phyloP scores from a whole-genome alignment of 2,113 vertebrate genomes.

The Salvator merianae region DNA sequence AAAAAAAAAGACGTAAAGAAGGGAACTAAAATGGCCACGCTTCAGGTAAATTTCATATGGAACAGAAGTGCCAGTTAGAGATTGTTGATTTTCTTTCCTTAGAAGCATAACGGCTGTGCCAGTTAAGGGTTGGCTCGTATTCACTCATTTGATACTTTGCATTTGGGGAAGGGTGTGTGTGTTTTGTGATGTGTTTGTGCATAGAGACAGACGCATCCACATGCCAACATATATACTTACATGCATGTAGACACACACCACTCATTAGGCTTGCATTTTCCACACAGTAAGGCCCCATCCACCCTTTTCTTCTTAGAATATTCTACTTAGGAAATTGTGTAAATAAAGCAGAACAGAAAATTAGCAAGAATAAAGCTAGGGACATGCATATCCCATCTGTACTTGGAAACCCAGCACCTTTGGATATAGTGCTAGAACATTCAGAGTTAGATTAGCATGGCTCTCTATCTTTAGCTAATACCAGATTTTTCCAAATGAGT shows the following conservation, averaged over 20 bases:
- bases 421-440: slow-evolving; percentile 35
- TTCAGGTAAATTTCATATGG: slow-evolving; percentile 76
- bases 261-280: slow-evolving; percentile 66
- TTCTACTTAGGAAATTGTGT: slow-evolving; percentile 64
- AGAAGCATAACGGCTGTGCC: slow-evolving; percentile 72
- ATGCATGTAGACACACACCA: slow-evolving; percentile 37
- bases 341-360: slow-evolving; percentile 61
- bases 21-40: slow-evolving; percentile 76
- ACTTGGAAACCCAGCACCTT: slow-evolving; percentile 69
- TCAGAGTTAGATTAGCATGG: slow-evolving; percentile 39
- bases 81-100: slow-evolving; percentile 52
- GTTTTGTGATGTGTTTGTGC: background rate
- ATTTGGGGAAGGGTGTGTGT: slow-evolving; percentile 8
- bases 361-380: slow-evolving; percentile 10
- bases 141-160: slow-evolving; percentile 67
- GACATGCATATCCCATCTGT: slow-evolving; percentile 47
- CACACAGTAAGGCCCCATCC: slow-evolving; percentile 39
- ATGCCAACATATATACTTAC: background rate
- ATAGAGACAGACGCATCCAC: too few species aligned
- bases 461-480: slow-evolving; percentile 20
- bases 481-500: slow-evolving; percentile 27
- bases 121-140: slow-evolving; percentile 77
- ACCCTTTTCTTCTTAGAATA: slow-evolving; percentile 56
- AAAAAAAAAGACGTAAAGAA: slow-evolving; percentile 71
- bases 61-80: slow-evolving; percentile 83